Evolutionary conservation across 1,140 invertebrate genomes (phyloP).

Genomic region (Phenacoccus solenopsis): DNA sequence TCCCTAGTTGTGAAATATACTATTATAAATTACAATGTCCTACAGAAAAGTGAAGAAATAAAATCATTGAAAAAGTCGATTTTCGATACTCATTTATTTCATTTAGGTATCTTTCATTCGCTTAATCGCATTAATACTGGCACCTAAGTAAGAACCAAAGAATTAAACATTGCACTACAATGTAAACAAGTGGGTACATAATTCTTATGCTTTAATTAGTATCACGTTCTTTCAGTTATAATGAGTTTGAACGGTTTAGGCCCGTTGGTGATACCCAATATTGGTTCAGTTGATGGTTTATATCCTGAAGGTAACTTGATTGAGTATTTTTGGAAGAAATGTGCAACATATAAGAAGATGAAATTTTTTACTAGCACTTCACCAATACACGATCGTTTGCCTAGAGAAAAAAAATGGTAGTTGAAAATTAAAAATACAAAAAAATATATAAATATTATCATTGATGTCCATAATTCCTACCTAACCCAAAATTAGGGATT

Average conservation of each 20-base stretch:
- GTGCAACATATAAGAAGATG: background rate
- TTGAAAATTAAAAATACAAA: background rate
- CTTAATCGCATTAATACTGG: too few relatives aligned
- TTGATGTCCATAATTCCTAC: background rate
- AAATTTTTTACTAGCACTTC: background rate
- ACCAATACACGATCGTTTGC: slow-evolving; percentile 5
- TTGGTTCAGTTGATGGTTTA: background rate
- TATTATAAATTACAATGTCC: too few relatives aligned
- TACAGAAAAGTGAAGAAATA: too few relatives aligned
- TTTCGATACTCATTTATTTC: too few relatives aligned
- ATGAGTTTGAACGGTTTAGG: background rate
- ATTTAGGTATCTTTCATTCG: too few relatives aligned
- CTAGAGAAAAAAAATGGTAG: background rate
- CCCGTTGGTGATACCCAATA: background rate
- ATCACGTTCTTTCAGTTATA: background rate
- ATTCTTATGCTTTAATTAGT: too few relatives aligned
- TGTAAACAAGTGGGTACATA: too few relatives aligned
- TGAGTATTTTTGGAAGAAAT: slow-evolving; percentile 10
- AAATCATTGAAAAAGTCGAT: too few relatives aligned
- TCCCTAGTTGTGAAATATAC: too few relatives aligned
- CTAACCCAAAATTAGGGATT: background rate
- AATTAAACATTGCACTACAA: too few relatives aligned
- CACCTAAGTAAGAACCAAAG: too few relatives aligned
- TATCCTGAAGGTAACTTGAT: background rate
- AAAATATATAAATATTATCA: background rate